Evolutionary conservation across 2,113 vertebrate species (phyloP).

Genomic region (Hydrochoerus hydrochaeris): DNA sequence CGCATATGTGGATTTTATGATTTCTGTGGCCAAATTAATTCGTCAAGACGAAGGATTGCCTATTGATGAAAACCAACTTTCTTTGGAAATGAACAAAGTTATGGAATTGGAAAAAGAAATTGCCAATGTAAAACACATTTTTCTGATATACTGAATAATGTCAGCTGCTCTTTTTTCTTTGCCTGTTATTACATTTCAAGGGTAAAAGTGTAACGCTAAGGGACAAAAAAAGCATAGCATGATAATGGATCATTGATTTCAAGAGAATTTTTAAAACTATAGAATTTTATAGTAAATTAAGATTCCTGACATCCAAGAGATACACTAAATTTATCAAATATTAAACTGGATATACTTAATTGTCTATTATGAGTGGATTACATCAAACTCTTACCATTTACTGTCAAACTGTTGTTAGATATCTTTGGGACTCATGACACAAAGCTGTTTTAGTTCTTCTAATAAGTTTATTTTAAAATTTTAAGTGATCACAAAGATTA

Average conservation of each 20-base stretch:
- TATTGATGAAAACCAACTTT: constrained; percentile 85
- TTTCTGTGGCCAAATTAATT: constrained; percentile 92
- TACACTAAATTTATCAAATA: not conserved
- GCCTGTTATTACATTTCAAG: constrained; percentile 25
- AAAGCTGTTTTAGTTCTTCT: constrained; percentile 1
- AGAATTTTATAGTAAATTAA: constrained; percentile 42
- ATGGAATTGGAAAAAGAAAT: constrained; percentile 95
- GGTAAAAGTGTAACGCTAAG: not conserved
- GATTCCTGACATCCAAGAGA: not conserved
- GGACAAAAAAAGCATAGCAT: constrained; percentile 11
- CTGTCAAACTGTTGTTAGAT: not conserved
- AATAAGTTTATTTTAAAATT: not conserved
- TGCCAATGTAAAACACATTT: constrained; percentile 91
- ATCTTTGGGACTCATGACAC: not conserved
- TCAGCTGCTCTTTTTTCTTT: not conserved
- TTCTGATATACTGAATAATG: constrained; percentile 63
- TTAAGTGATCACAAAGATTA: not conserved
- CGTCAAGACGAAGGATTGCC: constrained; percentile 88
- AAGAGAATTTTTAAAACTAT: constrained; percentile 37
- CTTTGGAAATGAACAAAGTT: constrained; percentile 88
- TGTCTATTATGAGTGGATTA: not conserved
- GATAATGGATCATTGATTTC: constrained; percentile 34
- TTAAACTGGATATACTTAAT: not conserved
- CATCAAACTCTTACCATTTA: not conserved
- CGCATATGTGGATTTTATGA: constrained; percentile 95